Evolutionary conservation across 1,140 invertebrate genomes (phyloP), one percentile per base, ranked within the genome.

Genomic region (Radopholus similis): DNA sequence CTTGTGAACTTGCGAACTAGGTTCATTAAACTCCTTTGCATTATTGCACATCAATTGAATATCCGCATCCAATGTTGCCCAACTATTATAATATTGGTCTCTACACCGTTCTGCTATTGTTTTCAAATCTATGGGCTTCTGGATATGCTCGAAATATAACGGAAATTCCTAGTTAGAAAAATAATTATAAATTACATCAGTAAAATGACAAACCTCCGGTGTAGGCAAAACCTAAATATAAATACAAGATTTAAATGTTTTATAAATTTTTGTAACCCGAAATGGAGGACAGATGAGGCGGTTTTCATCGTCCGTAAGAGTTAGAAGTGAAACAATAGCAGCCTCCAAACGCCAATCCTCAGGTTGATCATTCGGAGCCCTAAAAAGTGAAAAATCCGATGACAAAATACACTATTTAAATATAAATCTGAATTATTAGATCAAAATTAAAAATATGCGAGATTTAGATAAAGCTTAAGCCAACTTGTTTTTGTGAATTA

Each of bases 101-200:
- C 90, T 91, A 42, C 95, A 85, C 78, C 92, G 93, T 51, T 91
- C 89, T 0, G 90, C 89, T 70, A 99, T 97, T 72, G 89, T 90
- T 77, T 95, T 93, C 88, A 99, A 90, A 83, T 98, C 94, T 77
- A 98, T 94, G 1, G 95, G 95, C 71, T 91, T 90, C 79, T 95
- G 95, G 32, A 98, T 97, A 0, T 97, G 89, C 83, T 98, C 93
- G 82, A 95, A 98, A 83, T 97, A 98, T 82, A 95, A 91, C 1
- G 94, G 93, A 83, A 96, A 95, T 35, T 70, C 68, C 68, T 70
- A 23, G 28, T 72, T 77, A 5, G 13, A 49, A 56, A 23, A n/a
- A 13, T 15, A 9, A 37, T 26, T 18, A 30, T 21, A 23, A 26
- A 71, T 70, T 73, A n/a, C 23, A n/a, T 3, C 15, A 51, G 5